Percentiles rank a stretch among this genome's conserved stretches.
These are phyloP conservation scores for Euglossa dilemma DNA, from an alignment of 1,140 invertebrate genomes.

Conservation along the genomic window DNA sequence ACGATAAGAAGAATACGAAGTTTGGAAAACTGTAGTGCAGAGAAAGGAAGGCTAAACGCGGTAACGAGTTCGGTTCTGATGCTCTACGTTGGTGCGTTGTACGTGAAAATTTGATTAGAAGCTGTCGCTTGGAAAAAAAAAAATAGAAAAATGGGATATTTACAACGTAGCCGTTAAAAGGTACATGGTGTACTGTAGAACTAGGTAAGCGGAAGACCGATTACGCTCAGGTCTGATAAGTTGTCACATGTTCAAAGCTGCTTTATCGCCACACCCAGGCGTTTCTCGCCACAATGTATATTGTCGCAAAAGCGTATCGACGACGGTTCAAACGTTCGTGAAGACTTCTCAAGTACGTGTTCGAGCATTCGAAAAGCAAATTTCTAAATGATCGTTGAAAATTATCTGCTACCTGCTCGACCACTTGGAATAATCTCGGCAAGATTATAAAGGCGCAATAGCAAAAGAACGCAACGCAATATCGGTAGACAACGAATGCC, in stretches of 20 bases:
- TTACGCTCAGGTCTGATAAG: constrained; percentile 53
- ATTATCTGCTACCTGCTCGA: constrained; percentile 3
- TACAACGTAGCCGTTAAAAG: not conserved
- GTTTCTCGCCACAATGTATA: constrained; percentile 13
- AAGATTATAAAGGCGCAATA: constrained; percentile 14
- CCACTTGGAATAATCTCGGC: constrained; percentile 9
- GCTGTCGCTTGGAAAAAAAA: not conserved
- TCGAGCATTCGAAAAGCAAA: constrained; percentile 22
- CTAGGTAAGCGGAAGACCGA: not conserved
- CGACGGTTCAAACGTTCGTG: constrained; percentile 16
- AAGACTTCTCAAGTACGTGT: not conserved
- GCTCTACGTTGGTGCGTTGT: not conserved
- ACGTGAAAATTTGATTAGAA: not conserved
- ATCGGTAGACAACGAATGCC: not conserved
- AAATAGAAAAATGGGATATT: not conserved
- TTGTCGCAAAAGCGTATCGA: constrained; percentile 52
- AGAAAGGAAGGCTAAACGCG: too few species aligned
- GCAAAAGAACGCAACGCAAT: constrained; percentile 37
- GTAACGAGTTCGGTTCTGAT: too few species aligned
- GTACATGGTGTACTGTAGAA: not conserved
- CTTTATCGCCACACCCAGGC: constrained; percentile 35
- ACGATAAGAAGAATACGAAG: too few species aligned
- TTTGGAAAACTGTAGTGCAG: too few species aligned
- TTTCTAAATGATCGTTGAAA: constrained; percentile 27
- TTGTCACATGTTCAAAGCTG: constrained; percentile 56